phyloP scores from a whole-genome alignment of 2,888 invertebrate species.

The Coecobrya sp. region DNA sequence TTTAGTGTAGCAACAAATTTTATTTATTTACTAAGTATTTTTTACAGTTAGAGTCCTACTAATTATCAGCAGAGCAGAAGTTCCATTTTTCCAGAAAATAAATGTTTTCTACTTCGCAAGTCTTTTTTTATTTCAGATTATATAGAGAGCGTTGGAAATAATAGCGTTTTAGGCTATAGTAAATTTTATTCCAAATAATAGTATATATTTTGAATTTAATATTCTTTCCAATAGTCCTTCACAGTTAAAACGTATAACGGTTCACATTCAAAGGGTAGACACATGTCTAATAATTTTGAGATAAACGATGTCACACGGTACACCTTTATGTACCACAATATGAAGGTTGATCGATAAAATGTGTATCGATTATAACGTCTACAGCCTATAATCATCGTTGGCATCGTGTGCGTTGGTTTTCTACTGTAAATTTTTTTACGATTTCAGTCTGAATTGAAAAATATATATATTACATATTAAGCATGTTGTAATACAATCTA shows the following conservation, averaged over 20 bases:
- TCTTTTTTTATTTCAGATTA: too few species aligned
- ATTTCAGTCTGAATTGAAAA: constrained; percentile 1
- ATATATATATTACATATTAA: neutral
- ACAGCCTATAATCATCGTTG: neutral
- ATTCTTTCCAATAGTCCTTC: too few species aligned
- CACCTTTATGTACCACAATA: neutral
- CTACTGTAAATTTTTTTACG: neutral
- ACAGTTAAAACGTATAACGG: neutral
- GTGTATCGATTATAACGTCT: constrained; percentile 27
- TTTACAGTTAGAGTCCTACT: too few species aligned
- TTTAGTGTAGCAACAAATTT: neutral
- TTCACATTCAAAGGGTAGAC: neutral
- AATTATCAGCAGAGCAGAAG: too few species aligned
- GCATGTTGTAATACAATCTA: neutral
- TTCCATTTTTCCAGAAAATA: neutral
- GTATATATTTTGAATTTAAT: too few species aligned
- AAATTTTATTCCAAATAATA: too few species aligned
- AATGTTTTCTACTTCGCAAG: neutral
- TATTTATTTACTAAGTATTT: neutral
- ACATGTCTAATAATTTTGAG: neutral
- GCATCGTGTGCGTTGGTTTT: constrained; percentile 22
- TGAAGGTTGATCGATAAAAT: constrained; percentile 38
- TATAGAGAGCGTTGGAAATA: too few species aligned
- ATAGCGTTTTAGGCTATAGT: too few species aligned
- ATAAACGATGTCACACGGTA: neutral